Evolutionary conservation across 2,113 vertebrate genomes (phyloP), one percentile per base, ranked within the genome.

Genomic region (Microcebus lehilahytsara): DNA sequence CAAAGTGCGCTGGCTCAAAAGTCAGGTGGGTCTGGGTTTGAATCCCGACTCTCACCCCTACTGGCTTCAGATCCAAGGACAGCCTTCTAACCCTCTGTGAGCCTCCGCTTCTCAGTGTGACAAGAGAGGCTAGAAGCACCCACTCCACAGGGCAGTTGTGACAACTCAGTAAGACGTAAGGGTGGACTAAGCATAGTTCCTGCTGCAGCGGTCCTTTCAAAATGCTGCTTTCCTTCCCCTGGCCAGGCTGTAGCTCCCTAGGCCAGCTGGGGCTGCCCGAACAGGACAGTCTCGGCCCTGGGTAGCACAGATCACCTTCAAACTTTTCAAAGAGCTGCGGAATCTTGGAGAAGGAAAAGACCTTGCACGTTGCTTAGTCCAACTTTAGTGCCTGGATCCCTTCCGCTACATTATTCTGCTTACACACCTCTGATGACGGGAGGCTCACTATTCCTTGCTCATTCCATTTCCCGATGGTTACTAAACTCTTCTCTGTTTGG

Each of bases 1-100:
- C 30, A 10, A 17, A 23, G 19, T 3, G 6, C 17, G 0, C 14
- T 14, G 9, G 14, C 11, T 27, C 1, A 10, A 3, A 34, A 13
- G 14, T 67, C 37, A 6, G 22, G 16, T 0, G 22, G 20, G 62
- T 27, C 62, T 64, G 51, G 42, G 40, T 34, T 51, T 1, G 25
- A 32, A 13, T 64, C 56, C 34, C 3, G 78, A 17, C 14, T 71
- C 67, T 2, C 30, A 19, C 9, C 19, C 2, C n/a, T 11, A 8
- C 1, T 4, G 2, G 20, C 49, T 51, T 87, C 67, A 40, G 9
- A 14, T 32, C 25, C 16, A 13, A 67, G 12, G 13, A 25, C 3
- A 16, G 19, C 3, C 53, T 20, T 22, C 46, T 56, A 9, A 5
- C 78, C 58, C 8, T 32, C 51, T 58, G 10, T n/a, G 62, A 75